phyloP scores from a whole-genome alignment of 64 coral and sea anemone species.

The Montipora capricornis region DNA sequence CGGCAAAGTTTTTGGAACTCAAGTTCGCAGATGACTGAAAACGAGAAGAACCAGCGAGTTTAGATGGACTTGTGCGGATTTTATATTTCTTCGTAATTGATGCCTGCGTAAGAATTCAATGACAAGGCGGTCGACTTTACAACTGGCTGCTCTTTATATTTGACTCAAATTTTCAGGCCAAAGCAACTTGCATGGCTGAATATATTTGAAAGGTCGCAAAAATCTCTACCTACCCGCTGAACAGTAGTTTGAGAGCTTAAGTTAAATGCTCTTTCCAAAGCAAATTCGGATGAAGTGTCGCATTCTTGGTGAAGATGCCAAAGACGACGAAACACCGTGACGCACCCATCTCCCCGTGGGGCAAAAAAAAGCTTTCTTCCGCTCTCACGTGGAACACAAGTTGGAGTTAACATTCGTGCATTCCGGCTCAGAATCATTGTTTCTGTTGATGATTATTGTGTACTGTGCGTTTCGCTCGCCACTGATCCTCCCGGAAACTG shows the following conservation, averaged over 20 bases:
- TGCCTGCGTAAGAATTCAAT: neutral
- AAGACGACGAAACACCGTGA: too few relatives aligned
- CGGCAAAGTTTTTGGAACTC: slow-evolving; percentile 71
- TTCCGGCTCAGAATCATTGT: too few relatives aligned
- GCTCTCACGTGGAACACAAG: too few relatives aligned
- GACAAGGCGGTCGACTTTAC: neutral
- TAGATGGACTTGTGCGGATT: slow-evolving; percentile 1
- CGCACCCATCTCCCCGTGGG: too few relatives aligned
- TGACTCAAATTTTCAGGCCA: neutral
- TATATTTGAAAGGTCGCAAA: neutral
- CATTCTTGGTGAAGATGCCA: too few relatives aligned
- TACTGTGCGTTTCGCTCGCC: too few relatives aligned
- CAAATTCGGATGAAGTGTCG: neutral
- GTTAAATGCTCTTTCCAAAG: neutral
- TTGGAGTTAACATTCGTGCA: too few relatives aligned
- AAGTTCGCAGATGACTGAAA: slow-evolving; percentile 72
- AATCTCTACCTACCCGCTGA: neutral
- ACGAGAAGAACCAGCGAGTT: neutral
- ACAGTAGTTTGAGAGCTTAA: neutral
- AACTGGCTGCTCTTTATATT: neutral
- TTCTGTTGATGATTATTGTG: too few relatives aligned
- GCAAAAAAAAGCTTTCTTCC: too few relatives aligned
- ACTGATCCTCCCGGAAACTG: too few relatives aligned
- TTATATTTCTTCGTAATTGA: slow-evolving; percentile 26
- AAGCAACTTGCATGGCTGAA: neutral